These are phyloP conservation scores for Cheilosia variabilis DNA, from an alignment of 2,888 invertebrate species.

Conservation along the genomic window DNA sequence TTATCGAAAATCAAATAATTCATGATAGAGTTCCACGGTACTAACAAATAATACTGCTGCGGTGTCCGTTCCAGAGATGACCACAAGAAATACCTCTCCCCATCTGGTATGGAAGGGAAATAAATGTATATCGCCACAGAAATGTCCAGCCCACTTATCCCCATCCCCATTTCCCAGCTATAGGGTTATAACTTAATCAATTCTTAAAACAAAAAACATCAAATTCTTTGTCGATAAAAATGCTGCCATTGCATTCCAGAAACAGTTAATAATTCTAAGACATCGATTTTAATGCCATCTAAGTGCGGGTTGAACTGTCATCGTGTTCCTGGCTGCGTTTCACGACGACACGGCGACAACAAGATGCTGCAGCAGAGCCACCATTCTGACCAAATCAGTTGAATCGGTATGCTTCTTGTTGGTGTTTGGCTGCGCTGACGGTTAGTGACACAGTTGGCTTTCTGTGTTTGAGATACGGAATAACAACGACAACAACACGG, in stretches of 20 bases:
- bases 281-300: conserved; percentile 66
- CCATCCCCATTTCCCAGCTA: background rate
- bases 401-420: conserved; percentile 66
- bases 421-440: conserved; percentile 41
- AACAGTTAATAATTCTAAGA: conserved; percentile 73
- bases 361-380: conserved; percentile 39
- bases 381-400: conserved; percentile 68
- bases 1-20: conserved; percentile 66
- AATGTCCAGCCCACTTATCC: conserved; percentile 44
- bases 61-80: conserved; percentile 55
- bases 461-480: conserved; percentile 64
- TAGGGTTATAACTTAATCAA: conserved; percentile 71
- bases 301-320: conserved; percentile 71
- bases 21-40: conserved; percentile 49
- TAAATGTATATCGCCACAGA: background rate
- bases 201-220: conserved; percentile 22
- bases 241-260: conserved; percentile 56
- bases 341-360: conserved; percentile 6
- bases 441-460: conserved; percentile 73
- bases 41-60: conserved; percentile 40
- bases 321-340: conserved; percentile 32
- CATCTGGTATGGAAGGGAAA: conserved; percentile 17
- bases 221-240: conserved; percentile 4
- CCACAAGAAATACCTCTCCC: conserved; percentile 24
- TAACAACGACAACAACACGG: conserved; percentile 70